phyloP scores from a whole-genome alignment of 2,888 invertebrate genomes.

The Ophraella communa region DNA sequence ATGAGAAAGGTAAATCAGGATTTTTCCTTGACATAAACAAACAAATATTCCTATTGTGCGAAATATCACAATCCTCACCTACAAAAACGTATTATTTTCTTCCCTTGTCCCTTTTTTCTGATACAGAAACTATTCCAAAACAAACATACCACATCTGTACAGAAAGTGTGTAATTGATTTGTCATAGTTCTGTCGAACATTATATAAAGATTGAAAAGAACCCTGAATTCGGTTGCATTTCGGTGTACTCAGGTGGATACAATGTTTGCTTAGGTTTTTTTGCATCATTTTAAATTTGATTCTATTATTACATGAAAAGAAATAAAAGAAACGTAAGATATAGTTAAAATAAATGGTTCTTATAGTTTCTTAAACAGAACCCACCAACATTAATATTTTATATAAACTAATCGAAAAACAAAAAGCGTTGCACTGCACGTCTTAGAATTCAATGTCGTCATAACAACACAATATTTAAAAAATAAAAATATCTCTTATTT shows the following conservation, averaged over 20 bases:
- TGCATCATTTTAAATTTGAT: not conserved
- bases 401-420: too few species aligned
- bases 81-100: not conserved
- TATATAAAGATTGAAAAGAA: slow-evolving; percentile 15
- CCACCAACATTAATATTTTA: too few species aligned
- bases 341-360: not conserved
- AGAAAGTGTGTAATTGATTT: slow-evolving; percentile 47
- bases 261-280: slow-evolving; percentile 31
- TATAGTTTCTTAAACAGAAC: too few species aligned
- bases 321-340: not conserved
- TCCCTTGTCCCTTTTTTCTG: not conserved
- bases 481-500: too few species aligned
- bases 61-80: not conserved
- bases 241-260: slow-evolving; percentile 35
- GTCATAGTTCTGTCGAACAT: slow-evolving; percentile 45
- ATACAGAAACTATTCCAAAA: slow-evolving; percentile 35
- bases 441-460: too few species aligned
- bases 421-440: too few species aligned
- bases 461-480: too few species aligned
- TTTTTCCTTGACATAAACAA: not conserved
- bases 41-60: slow-evolving; percentile 6
- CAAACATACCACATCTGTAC: slow-evolving; percentile 45
- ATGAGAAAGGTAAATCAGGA: not conserved
- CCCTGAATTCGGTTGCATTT: slow-evolving; percentile 26
- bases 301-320: not conserved